Evolutionary conservation across 2,888 invertebrate species (phyloP).

Genomic region (Punctoribates punctum): DNA sequence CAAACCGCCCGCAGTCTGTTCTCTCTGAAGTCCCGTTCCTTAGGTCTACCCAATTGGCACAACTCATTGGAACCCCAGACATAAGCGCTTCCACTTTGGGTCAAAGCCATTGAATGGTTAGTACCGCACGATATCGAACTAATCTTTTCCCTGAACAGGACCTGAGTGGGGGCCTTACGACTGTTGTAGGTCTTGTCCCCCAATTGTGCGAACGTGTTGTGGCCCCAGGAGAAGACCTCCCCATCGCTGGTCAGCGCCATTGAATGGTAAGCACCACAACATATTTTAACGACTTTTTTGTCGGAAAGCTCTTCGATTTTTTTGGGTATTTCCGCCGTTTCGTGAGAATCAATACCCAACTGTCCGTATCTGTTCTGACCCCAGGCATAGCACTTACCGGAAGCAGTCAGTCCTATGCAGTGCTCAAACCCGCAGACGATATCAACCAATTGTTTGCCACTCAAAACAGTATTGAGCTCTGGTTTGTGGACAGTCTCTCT

Average conservation of each 20-base stretch:
- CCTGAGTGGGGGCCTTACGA: not conserved
- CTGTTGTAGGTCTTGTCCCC: not conserved
- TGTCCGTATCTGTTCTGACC: conserved; percentile 25
- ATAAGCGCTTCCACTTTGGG: not conserved
- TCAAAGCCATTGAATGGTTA: not conserved
- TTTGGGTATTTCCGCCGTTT: too few species aligned
- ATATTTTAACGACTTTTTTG: not conserved
- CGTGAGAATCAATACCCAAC: conserved; percentile 12
- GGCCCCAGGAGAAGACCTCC: not conserved
- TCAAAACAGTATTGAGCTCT: not conserved
- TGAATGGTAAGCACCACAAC: not conserved
- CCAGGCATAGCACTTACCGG: conserved; percentile 14
- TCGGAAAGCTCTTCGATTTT: not conserved
- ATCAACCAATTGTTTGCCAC: not conserved
- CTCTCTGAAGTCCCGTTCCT: not conserved
- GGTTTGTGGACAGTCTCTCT: not conserved
- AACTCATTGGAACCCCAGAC: not conserved
- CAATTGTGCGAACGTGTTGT: not conserved
- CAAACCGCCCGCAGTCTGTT: not conserved
- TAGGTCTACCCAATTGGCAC: not conserved
- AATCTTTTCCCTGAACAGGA: not conserved
- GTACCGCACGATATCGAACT: not conserved
- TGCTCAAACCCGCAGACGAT: not conserved
- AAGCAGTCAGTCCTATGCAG: not conserved
- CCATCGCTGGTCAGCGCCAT: conserved; percentile 2